Percentiles rank a stretch among this genome's conserved stretches.
These are phyloP conservation scores for Phrynocephalus vlangalii DNA, from an alignment of 2,797 vertebrate species.

Conservation along the genomic window DNA sequence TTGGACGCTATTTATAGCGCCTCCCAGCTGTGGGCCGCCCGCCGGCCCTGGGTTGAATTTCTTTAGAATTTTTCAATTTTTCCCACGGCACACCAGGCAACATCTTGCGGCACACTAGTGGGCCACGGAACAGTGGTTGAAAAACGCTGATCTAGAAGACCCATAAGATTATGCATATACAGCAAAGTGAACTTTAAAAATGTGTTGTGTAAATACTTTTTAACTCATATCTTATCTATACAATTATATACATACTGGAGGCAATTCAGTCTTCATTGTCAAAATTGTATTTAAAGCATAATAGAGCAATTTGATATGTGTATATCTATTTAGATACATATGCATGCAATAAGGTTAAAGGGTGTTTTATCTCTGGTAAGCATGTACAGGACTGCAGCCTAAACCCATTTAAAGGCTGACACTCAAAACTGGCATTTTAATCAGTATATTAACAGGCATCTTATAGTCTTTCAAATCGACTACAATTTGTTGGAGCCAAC, in stretches of 20 bases:
- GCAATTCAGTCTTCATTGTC: constrained; percentile 19
- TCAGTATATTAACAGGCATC: constrained; percentile 44
- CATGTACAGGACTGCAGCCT: neutral
- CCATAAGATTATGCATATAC: neutral
- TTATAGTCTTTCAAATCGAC: constrained; percentile 48
- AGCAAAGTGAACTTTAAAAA: neutral
- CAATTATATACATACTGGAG: neutral
- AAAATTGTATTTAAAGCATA: constrained; percentile 50
- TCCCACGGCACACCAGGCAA: too few species aligned
- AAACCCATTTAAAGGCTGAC: constrained; percentile 57
- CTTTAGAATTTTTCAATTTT: too few species aligned
- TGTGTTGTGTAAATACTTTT: neutral
- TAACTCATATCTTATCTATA: neutral
- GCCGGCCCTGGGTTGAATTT: too few species aligned
- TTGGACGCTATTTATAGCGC: too few species aligned
- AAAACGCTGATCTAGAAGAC: neutral
- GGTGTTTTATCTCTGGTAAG: neutral
- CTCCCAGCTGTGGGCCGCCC: too few species aligned
- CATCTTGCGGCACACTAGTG: too few species aligned
- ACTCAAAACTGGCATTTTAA: constrained; percentile 27
- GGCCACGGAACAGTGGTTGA: too few species aligned
- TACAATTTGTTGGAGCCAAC: constrained; percentile 28
- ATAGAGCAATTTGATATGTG: neutral
- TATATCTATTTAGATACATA: neutral
- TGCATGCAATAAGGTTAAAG: neutral